phyloP scores from a whole-genome alignment of 1,140 invertebrate species.

The Lerema accius region DNA sequence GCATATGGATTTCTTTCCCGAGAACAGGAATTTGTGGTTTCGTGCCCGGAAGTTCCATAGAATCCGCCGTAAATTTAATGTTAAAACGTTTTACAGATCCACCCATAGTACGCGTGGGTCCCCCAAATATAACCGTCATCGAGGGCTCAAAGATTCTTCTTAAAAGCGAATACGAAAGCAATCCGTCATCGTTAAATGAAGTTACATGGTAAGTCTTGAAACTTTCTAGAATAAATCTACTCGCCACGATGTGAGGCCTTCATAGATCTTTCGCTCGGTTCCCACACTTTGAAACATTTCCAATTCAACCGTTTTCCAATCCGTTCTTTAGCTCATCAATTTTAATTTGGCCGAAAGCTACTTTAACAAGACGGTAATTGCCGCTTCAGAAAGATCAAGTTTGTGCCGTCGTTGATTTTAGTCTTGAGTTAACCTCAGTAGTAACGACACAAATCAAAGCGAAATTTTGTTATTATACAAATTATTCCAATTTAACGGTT shows the following conservation, averaged over 20 bases:
- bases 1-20: too few relatives aligned
- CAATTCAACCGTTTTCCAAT: background rate
- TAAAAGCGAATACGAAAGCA: constrained; percentile 91
- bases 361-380: background rate
- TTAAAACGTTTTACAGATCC: constrained; percentile 91
- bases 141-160: constrained; percentile 89
- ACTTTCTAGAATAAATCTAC: background rate
- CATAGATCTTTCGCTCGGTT: background rate
- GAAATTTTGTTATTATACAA: too few relatives aligned
- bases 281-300: background rate
- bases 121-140: constrained; percentile 89
- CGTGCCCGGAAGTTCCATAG: too few relatives aligned
- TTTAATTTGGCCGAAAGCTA: background rate
- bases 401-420: background rate
- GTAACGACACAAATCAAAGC: background rate
- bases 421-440: background rate
- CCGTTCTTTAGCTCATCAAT: background rate
- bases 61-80: too few relatives aligned
- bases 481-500: too few relatives aligned
- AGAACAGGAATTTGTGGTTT: too few relatives aligned
- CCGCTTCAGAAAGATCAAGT: background rate
- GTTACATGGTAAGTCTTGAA: constrained; percentile 87
- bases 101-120: constrained; percentile 89
- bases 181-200: constrained; percentile 88
- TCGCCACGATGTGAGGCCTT: background rate